Evolutionary conservation across 2,888 invertebrate species (phyloP), one percentile per base, ranked within the genome.

Genomic region (Volucella inflata): DNA sequence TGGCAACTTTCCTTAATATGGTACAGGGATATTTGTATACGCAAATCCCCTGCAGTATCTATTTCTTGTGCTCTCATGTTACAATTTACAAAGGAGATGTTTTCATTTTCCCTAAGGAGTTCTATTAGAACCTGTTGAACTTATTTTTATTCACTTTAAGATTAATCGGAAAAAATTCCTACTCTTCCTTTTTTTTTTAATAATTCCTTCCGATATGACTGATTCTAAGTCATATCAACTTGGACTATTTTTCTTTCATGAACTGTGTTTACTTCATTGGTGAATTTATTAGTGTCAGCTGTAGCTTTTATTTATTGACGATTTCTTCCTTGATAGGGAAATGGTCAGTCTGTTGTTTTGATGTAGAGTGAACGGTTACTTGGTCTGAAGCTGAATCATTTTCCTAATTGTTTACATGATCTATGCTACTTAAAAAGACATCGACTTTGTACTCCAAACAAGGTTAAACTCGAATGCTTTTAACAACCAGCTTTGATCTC

Each of bases 251-350:
- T n/a, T 17, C 42, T 42, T 67, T 42, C 67, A 8, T n/a, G n/a
- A n/a, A n/a, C n/a, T n/a, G n/a, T n/a, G n/a, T n/a, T n/a, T n/a
- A 38, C 40, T 40, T 67, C 40, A 0, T 17, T 21, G 42, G 44
- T 30, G 50, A 9, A 38, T n/a, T n/a, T n/a, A 38, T 67, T 21
- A 14, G 14, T 42, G 8, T 42, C n/a, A 67, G 30, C n/a, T 53
- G 44, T 16, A n/a, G 21, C 10, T 11, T n/a, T 51, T 40, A 14
- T 53, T 14, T 50, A 17, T 65, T 67, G 40, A 21, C n/a, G n/a
- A n/a, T n/a, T 44, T 67, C 60, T 46, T 62, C 16, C 60, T 62
- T 62, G n/a, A 30, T 30, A 17, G 60, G 60, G 17, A 62, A 62
- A 62, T 46, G 30, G 30, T 48, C 62, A 17, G 12, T 2, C 21